Conservation (phyloP, 1,140 invertebrate genomes). For the Rhynchophorus ferrugineus region DNA sequence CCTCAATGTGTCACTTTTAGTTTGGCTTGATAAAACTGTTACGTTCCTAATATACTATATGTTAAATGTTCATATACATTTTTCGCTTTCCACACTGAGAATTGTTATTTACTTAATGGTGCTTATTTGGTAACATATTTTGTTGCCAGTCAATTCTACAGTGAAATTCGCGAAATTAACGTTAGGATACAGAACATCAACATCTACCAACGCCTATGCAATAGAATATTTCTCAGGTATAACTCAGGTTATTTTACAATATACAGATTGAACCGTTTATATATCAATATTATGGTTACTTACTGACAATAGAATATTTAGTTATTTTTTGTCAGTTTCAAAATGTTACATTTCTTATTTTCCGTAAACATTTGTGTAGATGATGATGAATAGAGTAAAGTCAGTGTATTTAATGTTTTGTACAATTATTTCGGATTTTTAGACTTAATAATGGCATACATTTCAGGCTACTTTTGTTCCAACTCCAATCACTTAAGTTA, state of each 20-base stretch:
- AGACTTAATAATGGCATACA: conserved; percentile 18
- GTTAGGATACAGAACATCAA: conserved; percentile 20
- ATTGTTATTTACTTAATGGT: conserved; percentile 6
- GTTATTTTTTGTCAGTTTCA: not conserved
- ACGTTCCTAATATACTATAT: conserved; percentile 12
- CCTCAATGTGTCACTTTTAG: not conserved
- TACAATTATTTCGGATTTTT: conserved; percentile 8
- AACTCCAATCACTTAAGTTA: conserved; percentile 32
- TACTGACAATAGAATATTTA: conserved; percentile 8
- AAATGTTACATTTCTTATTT: conserved; percentile 1
- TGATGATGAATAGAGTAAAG: conserved; percentile 21
- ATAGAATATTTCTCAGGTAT: conserved; percentile 38
- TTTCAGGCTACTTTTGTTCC: conserved; percentile 17
- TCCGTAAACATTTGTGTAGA: conserved; percentile 20
- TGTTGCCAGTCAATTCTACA: conserved; percentile 13
- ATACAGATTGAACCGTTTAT: conserved; percentile 11
- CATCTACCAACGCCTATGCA: conserved; percentile 27
- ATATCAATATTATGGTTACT: conserved; percentile 4
- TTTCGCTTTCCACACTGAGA: conserved; percentile 2
- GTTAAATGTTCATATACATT: conserved; percentile 5
- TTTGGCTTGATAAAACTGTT: conserved; percentile 12
- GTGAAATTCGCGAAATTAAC: conserved; percentile 11
- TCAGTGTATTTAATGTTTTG: conserved; percentile 9
- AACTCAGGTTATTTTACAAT: conserved; percentile 34
- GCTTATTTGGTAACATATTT: conserved; percentile 4